Base-by-base conservation (phyloP, 2,888 invertebrate species). In the Cybosia mesomella region DNA sequence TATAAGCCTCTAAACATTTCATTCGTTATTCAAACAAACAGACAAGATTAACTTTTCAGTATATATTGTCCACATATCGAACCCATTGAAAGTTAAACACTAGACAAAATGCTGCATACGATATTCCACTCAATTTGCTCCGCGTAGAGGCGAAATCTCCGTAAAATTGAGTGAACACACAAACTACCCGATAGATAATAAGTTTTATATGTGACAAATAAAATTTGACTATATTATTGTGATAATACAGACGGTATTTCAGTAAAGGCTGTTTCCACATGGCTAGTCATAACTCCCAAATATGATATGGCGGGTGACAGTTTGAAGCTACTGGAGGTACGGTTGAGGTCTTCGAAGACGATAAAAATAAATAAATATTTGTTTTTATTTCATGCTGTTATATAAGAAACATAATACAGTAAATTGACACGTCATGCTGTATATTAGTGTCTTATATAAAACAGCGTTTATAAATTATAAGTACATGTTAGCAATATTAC, bases 301-400 rank as follows among this genome's bases (percentile, higher is more conserved):
- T 84, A 64, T 83, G 85, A 85, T 84, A 83, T 81, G 68, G 68
- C 70, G 70, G 82, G 66, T 81, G 85, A 83, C 85, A 85, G 80
- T 76, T 73, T 57, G 68, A 80, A 82, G 82, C 79, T 67, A 78
- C 79, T 73, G 67, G 74, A 80, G 74, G n/a, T n/a, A n/a, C n/a
- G n/a, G 82, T 81, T 78, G 79, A 71, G 76, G 76, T 76, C 74
- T 74, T 79, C 70, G 64, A 68, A 69, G 73, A 66, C 66, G 67
- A 79, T 81, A 76, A 81, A 79, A 79, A 64, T 39, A 71, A 74
- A 77, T 76, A 72, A 72, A 74, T 67, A 71, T 24, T 59, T 24
- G 7, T 21, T 21, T 21, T 21, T 21, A 7, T 58, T 13, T 18
- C 5, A n/a, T n/a, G 49, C 9, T 49, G 49, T 18, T 5, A 43